Percentiles rank a stretch among this genome's conserved stretches.
These are phyloP conservation scores for Aix galericulata DNA, from an alignment of 2,113 vertebrate genomes.

Conservation along the genomic window DNA sequence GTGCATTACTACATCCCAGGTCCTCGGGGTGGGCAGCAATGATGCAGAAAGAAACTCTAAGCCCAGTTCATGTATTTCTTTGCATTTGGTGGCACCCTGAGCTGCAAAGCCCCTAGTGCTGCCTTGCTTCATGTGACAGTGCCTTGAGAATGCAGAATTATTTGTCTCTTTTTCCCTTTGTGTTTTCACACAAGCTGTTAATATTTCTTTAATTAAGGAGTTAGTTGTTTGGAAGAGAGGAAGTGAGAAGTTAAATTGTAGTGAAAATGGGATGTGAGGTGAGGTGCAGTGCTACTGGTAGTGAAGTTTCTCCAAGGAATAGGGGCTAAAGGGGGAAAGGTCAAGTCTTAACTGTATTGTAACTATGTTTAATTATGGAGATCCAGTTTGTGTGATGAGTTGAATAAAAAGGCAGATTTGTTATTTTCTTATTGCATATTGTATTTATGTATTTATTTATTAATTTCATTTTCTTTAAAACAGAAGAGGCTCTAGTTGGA, in stretches of 20 bases:
- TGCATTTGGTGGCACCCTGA: not conserved
- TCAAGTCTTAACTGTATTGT: not conserved
- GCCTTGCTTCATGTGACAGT: not conserved
- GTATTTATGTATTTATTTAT: not conserved
- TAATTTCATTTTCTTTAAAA: not conserved
- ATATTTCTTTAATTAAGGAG: rapidly evolving
- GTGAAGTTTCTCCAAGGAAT: not conserved
- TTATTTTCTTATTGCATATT: not conserved
- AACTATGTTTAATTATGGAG: not conserved
- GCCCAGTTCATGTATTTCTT: not conserved
- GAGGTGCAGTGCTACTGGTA: not conserved
- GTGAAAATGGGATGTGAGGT: not conserved
- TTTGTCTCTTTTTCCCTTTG: rapidly evolving
- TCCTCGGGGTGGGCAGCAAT: not conserved
- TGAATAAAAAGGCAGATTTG: not conserved
- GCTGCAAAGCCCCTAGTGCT: not conserved
- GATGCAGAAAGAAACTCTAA: not conserved
- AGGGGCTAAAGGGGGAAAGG: not conserved
- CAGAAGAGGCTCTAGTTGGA: not conserved
- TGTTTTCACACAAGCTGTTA: not conserved
- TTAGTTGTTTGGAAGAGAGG: not conserved
- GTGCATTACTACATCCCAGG: not conserved
- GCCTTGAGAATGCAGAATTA: not conserved
- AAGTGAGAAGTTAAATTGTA: not conserved
- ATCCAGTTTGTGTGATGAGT: not conserved